These are phyloP conservation scores for Nothocercus nigrocapillus DNA, from an alignment of 2,113 vertebrate genomes.

Conservation along the genomic window DNA sequence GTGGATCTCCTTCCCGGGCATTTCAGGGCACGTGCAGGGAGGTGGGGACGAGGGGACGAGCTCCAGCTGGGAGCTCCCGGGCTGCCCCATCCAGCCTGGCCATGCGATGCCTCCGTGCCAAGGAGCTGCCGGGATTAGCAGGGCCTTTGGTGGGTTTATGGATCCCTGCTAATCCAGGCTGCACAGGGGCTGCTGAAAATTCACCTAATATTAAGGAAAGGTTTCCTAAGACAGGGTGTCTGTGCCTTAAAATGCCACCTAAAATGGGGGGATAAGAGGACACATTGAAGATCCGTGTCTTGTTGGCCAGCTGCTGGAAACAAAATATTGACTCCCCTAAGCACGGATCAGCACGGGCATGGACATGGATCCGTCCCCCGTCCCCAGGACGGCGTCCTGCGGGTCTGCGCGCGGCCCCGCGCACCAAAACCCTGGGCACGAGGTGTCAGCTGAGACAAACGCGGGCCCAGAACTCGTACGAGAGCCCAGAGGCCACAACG, in stretches of 20 bases:
- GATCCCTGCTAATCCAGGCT: not conserved
- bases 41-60: not conserved
- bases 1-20: too few species aligned
- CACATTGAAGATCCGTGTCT: not conserved
- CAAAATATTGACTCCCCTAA: not conserved
- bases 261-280: not conserved
- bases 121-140: not conserved
- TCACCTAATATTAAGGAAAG: not conserved
- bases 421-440: too few species aligned
- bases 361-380: not conserved
- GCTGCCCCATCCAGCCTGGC: accelerated
- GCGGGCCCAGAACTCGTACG: too few species aligned
- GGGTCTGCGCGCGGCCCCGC: too few species aligned
- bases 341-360: not conserved
- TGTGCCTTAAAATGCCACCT: not conserved
- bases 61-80: not conserved
- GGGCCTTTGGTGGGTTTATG: not conserved
- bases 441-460: too few species aligned
- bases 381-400: too few species aligned
- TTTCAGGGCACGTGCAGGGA: not conserved
- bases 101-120: too few species aligned
- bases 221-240: not conserved
- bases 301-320: not conserved
- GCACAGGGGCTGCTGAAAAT: not conserved
- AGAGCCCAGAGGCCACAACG: too few species aligned